phyloP scores from a whole-genome alignment of 1,140 invertebrate species.

The Lanistes nyassanus region DNA sequence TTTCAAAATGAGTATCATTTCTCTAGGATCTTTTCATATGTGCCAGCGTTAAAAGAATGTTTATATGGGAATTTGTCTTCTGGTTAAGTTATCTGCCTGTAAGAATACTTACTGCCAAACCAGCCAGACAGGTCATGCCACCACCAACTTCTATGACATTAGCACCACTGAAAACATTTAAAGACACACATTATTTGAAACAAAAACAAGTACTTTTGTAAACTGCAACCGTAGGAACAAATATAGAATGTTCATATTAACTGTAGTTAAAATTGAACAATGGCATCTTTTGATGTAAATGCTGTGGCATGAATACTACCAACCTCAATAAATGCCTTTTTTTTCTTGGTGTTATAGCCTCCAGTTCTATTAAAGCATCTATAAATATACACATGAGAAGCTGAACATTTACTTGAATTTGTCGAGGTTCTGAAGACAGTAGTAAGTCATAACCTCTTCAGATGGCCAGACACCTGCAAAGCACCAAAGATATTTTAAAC shows the following conservation, averaged over 20 bases:
- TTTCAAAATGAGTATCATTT: neutral
- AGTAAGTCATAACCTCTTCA: slow-evolving; percentile 84
- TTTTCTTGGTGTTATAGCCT: too few relatives aligned
- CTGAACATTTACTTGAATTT: slow-evolving; percentile 70
- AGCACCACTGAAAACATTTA: slow-evolving; percentile 69
- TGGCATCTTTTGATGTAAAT: too few relatives aligned
- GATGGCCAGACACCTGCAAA: slow-evolving; percentile 81
- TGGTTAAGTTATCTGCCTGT: neutral
- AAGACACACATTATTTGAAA: too few relatives aligned
- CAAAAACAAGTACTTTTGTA: too few relatives aligned
- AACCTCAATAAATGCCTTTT: too few relatives aligned
- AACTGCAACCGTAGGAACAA: too few relatives aligned
- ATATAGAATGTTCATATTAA: too few relatives aligned
- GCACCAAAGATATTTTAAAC: slow-evolving; percentile 2
- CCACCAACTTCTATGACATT: slow-evolving; percentile 83
- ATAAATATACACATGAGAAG: neutral
- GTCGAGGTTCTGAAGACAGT: slow-evolving; percentile 75
- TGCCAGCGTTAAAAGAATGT: neutral
- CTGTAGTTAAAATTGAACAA: too few relatives aligned
- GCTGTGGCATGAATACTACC: too few relatives aligned
- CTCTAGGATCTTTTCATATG: neutral
- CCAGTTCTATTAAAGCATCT: too few relatives aligned
- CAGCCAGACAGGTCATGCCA: slow-evolving; percentile 87
- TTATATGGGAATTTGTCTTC: neutral
- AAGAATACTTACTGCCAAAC: slow-evolving; percentile 75